Base-by-base conservation (phyloP, 1,140 invertebrate genomes). In the Cotesia typhae region DNA sequence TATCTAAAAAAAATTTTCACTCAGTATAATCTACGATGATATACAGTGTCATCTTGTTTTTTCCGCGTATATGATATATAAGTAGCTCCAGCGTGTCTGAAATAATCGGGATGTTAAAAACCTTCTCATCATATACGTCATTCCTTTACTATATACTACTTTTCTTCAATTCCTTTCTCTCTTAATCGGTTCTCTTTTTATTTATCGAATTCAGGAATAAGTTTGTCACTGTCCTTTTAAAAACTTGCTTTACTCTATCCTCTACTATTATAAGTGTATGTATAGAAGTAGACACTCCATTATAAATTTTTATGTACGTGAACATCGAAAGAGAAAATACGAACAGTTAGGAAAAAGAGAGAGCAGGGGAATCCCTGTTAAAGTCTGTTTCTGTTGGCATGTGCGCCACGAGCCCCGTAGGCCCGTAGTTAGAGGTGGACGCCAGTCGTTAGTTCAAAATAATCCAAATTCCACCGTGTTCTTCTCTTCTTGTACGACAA, bases 401-500 rank as follows among this genome's bases (percentile, higher is more conserved):
- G 67, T 68, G 53, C 64, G 65, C 68, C 73, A 71, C 70, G 65
- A 63, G 73, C 73, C 73, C 10, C 41, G 41, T 47, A 71, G 68
- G 66, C 73, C 73, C 64, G 66, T 57, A 28, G 28, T 28, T 28
- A 28, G 53, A 74, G 66, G 47, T 71, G 73, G 69, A 71, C 66
- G 65, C 59, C 55, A 72, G 70, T 74, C 73, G 73, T 74, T 74
- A 71, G 73, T 74, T 41, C 63, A 71, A 74, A 74, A 74, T 74
- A 74, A 74, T 74, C 70, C 59, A 59, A 74, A 74, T 74, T 74
- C 73, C 70, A 74, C 38, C 59, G 69, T 70, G 61, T 68, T 63
- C 64, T 71, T 64, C 47, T 51, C 41, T 64, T 64, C 47, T 51
- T 10, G 61, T 70, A 65, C 69, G 63, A 72, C 70, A 66, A 72